Conservation (phyloP, 2,888 invertebrate genomes). For the Dasysyrphus albostriatus region DNA sequence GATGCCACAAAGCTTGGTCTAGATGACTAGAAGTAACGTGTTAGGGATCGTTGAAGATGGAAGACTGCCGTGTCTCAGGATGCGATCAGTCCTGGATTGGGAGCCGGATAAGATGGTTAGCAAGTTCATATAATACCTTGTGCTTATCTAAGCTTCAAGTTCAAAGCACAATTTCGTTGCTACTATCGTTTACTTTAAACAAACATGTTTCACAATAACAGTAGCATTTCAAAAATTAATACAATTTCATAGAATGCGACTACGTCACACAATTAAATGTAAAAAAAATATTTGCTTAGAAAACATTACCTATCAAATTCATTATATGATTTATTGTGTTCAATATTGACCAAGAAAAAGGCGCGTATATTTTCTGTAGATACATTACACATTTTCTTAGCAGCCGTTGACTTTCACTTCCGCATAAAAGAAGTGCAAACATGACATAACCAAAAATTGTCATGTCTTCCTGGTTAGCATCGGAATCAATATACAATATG, state of each 20-base stretch:
- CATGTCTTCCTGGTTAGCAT: constrained; percentile 68
- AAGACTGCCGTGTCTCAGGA: too few species aligned
- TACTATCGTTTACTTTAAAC: too few species aligned
- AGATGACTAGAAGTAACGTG: too few species aligned
- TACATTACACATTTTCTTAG: constrained; percentile 17
- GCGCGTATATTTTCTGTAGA: constrained; percentile 46
- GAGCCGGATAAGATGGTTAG: too few species aligned
- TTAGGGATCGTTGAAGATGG: too few species aligned
- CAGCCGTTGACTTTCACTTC: constrained; percentile 61
- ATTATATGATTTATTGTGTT: neutral
- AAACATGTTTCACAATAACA: too few species aligned
- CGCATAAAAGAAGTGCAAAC: constrained; percentile 72
- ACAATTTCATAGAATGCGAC: neutral
- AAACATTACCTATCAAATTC: neutral
- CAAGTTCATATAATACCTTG: too few species aligned
- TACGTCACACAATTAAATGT: neutral
- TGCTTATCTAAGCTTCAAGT: too few species aligned
- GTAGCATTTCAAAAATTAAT: neutral
- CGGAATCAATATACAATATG: constrained; percentile 36
- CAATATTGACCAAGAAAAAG: constrained; percentile 51
- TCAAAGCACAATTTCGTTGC: too few species aligned
- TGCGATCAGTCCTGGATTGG: too few species aligned
- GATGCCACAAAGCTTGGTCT: too few species aligned
- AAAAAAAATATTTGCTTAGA: neutral
- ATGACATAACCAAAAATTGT: constrained; percentile 73